These are phyloP conservation scores for Vesta saturnalis DNA, from an alignment of 2,888 invertebrate species.

Conservation along the genomic window DNA sequence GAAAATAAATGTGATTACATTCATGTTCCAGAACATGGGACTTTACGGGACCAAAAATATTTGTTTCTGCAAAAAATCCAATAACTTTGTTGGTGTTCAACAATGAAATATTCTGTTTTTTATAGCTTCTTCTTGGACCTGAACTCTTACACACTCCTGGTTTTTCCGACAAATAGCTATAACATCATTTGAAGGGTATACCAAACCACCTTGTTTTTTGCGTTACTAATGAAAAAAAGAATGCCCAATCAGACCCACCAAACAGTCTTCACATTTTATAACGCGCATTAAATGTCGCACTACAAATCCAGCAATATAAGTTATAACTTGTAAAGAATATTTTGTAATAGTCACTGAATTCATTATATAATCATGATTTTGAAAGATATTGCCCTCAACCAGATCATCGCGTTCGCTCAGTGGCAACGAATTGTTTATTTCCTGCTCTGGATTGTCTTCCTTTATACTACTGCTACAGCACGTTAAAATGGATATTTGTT, in stretches of 20 bases:
- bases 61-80: background rate
- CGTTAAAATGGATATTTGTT: background rate
- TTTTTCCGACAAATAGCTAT: background rate
- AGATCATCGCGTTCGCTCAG: background rate
- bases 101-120: background rate
- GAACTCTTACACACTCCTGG: background rate
- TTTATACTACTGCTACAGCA: too few relatives aligned
- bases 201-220: background rate
- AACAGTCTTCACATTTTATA: background rate
- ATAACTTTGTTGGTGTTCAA: background rate
- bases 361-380: background rate
- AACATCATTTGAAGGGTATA: background rate
- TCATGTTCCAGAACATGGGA: background rate
- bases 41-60: background rate
- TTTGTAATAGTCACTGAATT: too few relatives aligned
- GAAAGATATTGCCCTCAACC: background rate
- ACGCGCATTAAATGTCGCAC: background rate
- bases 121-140: background rate
- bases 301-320: background rate
- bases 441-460: too few relatives aligned
- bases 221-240: background rate
- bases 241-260: background rate
- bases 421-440: background rate
- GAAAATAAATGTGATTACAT: background rate
- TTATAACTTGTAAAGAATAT: background rate